phyloP scores from a whole-genome alignment of 2,113 vertebrate genomes.

The Podocnemis expansa region DNA sequence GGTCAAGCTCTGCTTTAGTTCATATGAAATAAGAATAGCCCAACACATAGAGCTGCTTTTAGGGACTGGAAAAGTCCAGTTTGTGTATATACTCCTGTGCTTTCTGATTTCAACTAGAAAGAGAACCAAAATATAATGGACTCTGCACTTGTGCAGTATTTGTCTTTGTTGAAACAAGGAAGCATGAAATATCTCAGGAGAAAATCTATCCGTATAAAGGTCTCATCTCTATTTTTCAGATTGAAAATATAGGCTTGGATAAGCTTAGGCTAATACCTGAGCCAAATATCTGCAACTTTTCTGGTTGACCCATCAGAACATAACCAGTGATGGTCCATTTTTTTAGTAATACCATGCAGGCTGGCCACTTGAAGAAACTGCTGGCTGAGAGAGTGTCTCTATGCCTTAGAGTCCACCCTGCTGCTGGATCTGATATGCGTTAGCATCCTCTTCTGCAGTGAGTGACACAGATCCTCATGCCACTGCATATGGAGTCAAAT shows the following conservation, averaged over 20 bases:
- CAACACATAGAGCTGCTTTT: accelerated
- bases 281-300: background rate
- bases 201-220: background rate
- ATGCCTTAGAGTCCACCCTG: background rate
- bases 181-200: accelerated
- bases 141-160: background rate
- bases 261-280: background rate
- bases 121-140: background rate
- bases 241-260: background rate
- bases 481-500: background rate
- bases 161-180: background rate
- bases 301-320: background rate
- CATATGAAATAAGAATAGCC: accelerated
- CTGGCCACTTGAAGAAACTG: background rate
- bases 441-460: background rate
- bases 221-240: accelerated
- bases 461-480: background rate
- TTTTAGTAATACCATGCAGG: background rate
- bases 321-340: background rate
- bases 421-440: background rate
- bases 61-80: accelerated
- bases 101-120: background rate
- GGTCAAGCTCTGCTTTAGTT: background rate
- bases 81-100: background rate
- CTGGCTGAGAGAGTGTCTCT: background rate